These are phyloP conservation scores for Drosophila borborema DNA, from an alignment of 2,888 invertebrate species.

Conservation along the genomic window DNA sequence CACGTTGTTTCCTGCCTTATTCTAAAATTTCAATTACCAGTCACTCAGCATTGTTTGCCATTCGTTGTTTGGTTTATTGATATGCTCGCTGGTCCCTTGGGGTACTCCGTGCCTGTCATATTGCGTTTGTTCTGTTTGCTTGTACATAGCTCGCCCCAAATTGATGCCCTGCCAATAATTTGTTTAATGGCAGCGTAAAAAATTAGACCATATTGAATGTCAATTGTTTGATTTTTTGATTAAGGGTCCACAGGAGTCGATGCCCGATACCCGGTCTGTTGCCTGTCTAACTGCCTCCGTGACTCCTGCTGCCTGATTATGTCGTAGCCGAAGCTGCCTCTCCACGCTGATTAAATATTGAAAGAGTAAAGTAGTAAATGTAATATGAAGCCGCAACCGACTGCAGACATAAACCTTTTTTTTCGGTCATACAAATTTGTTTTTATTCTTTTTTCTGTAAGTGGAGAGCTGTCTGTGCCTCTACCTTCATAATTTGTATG, in stretches of 20 bases:
- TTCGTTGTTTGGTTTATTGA: constrained; percentile 76
- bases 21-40: constrained; percentile 74
- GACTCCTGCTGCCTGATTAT: constrained; percentile 3
- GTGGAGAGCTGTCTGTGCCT: constrained; percentile 36
- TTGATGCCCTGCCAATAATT: constrained; percentile 74
- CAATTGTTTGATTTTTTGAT: constrained; percentile 83
- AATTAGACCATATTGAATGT: constrained; percentile 84
- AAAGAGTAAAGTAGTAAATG: constrained; percentile 63
- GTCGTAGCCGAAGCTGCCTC: constrained; percentile 21
- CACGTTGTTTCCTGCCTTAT: constrained; percentile 23
- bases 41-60: constrained; percentile 31
- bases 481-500: constrained; percentile 8
- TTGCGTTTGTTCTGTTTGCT: constrained; percentile 51
- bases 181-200: constrained; percentile 82
- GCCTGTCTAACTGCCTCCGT: constrained; percentile 20
- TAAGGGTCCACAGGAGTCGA: constrained; percentile 50
- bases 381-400: constrained; percentile 61
- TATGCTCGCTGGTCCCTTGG: constrained; percentile 44
- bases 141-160: constrained; percentile 3
- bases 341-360: constrained; percentile 78
- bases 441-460: constrained; percentile 25
- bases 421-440: not conserved
- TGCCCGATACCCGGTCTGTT: constrained; percentile 18
- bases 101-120: constrained; percentile 53
- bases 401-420: constrained; percentile 12